phyloP scores from a whole-genome alignment of 2,113 vertebrate genomes.

The Myrmecophaga tridactyla region DNA sequence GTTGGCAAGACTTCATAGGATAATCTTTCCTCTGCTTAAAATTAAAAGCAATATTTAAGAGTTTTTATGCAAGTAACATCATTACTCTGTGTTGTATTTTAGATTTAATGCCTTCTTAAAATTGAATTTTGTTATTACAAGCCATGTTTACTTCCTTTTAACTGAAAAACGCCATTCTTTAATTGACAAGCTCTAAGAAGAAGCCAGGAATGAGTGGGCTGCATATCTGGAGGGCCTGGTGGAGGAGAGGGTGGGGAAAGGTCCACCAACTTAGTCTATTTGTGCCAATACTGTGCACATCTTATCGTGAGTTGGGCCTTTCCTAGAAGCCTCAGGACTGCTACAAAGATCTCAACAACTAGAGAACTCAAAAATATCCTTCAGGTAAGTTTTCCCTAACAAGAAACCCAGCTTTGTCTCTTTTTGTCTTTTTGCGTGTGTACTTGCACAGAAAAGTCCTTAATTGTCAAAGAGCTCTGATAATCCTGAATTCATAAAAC shows the following conservation, averaged over 20 bases:
- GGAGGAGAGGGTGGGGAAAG: background rate
- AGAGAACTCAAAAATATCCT: background rate
- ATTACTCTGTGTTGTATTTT: background rate
- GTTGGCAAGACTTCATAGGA: background rate
- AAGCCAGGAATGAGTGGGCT: too few relatives aligned
- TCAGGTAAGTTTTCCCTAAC: background rate
- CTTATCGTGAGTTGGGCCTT: background rate
- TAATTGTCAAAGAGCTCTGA: background rate
- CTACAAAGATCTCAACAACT: too few relatives aligned
- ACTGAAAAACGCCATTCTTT: background rate
- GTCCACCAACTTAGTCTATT: background rate
- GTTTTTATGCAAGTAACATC: background rate
- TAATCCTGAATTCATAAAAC: background rate
- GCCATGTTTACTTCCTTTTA: background rate
- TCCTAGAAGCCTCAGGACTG: background rate
- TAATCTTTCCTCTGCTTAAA: background rate
- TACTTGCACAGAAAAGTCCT: background rate
- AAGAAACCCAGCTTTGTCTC: background rate
- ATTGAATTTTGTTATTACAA: background rate
- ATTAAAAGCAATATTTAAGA: background rate
- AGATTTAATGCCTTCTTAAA: background rate
- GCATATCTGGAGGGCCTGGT: background rate
- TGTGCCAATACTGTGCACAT: background rate
- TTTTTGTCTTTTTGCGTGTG: background rate
- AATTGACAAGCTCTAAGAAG: background rate